Evolutionary conservation across 2,888 invertebrate genomes (phyloP).

Genomic region (Rhopalosiphum nymphaeae): DNA sequence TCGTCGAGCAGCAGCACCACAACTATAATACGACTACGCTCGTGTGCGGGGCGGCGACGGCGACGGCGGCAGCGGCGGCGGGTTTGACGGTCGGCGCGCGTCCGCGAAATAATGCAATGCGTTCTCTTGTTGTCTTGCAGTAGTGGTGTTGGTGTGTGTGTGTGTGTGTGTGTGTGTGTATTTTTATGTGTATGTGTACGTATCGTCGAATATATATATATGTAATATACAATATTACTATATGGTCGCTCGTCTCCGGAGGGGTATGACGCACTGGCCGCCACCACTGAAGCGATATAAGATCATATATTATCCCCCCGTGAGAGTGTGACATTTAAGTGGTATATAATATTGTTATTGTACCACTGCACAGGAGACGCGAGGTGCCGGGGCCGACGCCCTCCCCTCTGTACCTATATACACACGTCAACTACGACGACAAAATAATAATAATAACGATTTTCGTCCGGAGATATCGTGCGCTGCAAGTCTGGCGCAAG

Average conservation of each 20-base stretch:
- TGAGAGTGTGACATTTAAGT: not conserved
- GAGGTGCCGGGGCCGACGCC: not conserved
- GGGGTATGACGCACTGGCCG: not conserved
- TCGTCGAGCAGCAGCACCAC: slow-evolving; percentile 36
- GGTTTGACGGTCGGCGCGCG: slow-evolving; percentile 39
- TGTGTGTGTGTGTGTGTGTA: not conserved
- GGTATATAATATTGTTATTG: not conserved
- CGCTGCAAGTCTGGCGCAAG: not conserved
- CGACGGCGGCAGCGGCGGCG: not conserved
- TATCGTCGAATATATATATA: too few species aligned
- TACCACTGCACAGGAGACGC: not conserved
- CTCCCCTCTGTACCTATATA: not conserved
- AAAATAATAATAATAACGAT: not conserved
- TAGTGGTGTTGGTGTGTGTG: not conserved
- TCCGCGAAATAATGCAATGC: slow-evolving; percentile 53
- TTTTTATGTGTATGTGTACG: not conserved
- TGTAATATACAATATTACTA: not conserved
- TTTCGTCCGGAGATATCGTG: not conserved
- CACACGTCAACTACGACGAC: not conserved
- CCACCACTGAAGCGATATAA: not conserved
- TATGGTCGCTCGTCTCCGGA: not conserved
- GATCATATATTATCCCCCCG: not conserved
- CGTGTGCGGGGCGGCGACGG: slow-evolving; percentile 2
- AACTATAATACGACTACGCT: not conserved
- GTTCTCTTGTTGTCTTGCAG: slow-evolving; percentile 32